These are phyloP conservation scores for Channallabes apus DNA, from an alignment of 2,797 vertebrate species.

Conservation along the genomic window DNA sequence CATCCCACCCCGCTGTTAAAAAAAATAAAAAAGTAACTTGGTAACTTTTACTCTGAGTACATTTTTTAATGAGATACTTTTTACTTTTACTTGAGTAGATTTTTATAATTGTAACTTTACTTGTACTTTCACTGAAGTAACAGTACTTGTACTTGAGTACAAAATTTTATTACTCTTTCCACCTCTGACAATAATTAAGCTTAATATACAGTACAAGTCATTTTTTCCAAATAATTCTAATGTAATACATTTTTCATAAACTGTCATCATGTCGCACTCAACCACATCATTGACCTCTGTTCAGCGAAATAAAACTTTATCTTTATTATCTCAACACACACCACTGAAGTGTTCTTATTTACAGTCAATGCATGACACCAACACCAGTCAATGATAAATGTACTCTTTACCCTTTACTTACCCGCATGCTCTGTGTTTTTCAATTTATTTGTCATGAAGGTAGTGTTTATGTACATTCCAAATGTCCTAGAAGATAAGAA, in stretches of 20 bases:
- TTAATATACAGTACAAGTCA: not conserved
- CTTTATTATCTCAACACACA: not conserved
- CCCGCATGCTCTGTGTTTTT: constrained; percentile 32
- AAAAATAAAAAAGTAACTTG: too few relatives aligned
- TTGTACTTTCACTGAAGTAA: too few relatives aligned
- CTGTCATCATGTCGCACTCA: not conserved
- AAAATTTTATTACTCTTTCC: too few relatives aligned
- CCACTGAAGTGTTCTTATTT: not conserved
- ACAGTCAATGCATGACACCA: not conserved
- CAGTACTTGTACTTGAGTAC: too few relatives aligned
- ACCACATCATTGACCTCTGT: not conserved
- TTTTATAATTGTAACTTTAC: too few relatives aligned
- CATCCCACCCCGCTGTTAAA: too few relatives aligned
- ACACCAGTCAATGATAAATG: not conserved
- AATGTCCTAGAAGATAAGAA: not conserved
- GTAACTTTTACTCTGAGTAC: too few relatives aligned
- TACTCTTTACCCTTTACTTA: not conserved
- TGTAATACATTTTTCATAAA: not conserved
- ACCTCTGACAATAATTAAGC: not conserved
- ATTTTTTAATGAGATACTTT: too few relatives aligned
- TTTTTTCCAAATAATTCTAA: not conserved
- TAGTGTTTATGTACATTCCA: constrained; percentile 34
- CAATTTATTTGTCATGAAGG: constrained; percentile 23
- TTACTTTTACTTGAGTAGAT: too few relatives aligned
- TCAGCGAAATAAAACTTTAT: not conserved